These are phyloP conservation scores for Lineus longissimus DNA, from an alignment of 1,140 invertebrate genomes.

Conservation along the genomic window DNA sequence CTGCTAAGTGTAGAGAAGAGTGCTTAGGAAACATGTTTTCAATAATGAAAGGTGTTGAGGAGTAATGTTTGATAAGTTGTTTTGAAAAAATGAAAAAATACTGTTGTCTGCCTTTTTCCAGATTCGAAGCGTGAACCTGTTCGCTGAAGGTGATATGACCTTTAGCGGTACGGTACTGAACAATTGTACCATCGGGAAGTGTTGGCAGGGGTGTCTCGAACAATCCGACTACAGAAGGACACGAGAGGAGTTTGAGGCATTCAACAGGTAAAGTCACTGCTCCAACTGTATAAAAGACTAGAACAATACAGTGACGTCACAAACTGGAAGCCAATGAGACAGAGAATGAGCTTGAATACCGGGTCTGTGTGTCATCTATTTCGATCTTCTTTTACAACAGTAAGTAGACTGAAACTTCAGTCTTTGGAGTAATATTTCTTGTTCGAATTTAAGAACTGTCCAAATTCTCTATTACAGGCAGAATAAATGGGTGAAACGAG, in stretches of 20 bases:
- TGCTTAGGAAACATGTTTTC: too few relatives aligned
- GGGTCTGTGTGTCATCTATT: too few relatives aligned
- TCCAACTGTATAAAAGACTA: neutral
- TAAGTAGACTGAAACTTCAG: too few relatives aligned
- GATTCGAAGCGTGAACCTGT: conserved; percentile 71
- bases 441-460: neutral
- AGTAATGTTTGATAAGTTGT: too few relatives aligned
- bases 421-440: neutral
- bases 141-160: conserved; percentile 71
- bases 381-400: too few relatives aligned
- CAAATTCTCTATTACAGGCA: conserved; percentile 23
- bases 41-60: too few relatives aligned
- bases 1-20: too few relatives aligned
- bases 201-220: conserved; percentile 73
- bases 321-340: too few relatives aligned
- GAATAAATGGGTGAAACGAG: conserved; percentile 81
- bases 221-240: conserved; percentile 65
- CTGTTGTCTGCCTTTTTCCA: conserved; percentile 31
- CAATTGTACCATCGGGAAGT: conserved; percentile 71
- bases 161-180: conserved; percentile 73
- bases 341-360: too few relatives aligned
- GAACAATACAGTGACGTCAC: too few relatives aligned
- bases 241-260: conserved; percentile 62
- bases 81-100: too few relatives aligned
- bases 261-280: conserved; percentile 65